Percentiles rank a stretch among this genome's conserved stretches.
Conservation (phyloP, 2,797 vertebrate genomes). For the Platyrinchus mystaceus region DNA sequence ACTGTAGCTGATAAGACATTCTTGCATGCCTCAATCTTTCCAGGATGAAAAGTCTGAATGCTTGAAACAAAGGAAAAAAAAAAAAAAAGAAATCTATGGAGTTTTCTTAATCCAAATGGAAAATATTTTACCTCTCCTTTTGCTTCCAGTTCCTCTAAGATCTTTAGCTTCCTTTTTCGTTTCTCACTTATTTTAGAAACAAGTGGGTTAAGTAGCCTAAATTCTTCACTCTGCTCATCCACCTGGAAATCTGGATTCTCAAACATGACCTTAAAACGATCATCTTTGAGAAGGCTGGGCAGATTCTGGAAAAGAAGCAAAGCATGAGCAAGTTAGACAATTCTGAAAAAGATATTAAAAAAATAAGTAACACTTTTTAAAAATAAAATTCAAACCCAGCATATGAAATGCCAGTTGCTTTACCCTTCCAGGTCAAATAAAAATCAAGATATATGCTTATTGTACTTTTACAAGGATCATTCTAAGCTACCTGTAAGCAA, state of each 20-base stretch:
- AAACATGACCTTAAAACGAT: constrained; percentile 98
- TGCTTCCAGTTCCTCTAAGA: constrained; percentile 78
- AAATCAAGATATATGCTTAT: not conserved
- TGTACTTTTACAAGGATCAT: not conserved
- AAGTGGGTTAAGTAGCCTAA: constrained; percentile 94
- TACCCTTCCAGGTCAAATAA: not conserved
- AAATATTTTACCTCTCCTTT: constrained; percentile 75
- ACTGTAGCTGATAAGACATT: not conserved
- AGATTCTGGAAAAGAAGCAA: constrained; percentile 75
- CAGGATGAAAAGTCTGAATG: not conserved
- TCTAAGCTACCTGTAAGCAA: not conserved
- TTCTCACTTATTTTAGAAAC: constrained; percentile 93
- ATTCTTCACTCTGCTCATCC: constrained; percentile 95
- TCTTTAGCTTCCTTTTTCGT: constrained; percentile 88
- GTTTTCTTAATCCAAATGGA: not conserved
- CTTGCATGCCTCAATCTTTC: not conserved
- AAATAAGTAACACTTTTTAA: not conserved
- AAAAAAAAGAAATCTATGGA: rapidly evolving
- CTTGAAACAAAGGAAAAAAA: not conserved
- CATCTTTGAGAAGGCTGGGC: constrained; percentile 88
- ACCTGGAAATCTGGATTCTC: constrained; percentile 98
- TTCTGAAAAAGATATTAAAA: not conserved
- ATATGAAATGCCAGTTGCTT: not conserved
- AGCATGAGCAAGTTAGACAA: not conserved
- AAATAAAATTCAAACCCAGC: not conserved